Conservation (phyloP, 2,113 vertebrate species). For the Crocuta crocuta region DNA sequence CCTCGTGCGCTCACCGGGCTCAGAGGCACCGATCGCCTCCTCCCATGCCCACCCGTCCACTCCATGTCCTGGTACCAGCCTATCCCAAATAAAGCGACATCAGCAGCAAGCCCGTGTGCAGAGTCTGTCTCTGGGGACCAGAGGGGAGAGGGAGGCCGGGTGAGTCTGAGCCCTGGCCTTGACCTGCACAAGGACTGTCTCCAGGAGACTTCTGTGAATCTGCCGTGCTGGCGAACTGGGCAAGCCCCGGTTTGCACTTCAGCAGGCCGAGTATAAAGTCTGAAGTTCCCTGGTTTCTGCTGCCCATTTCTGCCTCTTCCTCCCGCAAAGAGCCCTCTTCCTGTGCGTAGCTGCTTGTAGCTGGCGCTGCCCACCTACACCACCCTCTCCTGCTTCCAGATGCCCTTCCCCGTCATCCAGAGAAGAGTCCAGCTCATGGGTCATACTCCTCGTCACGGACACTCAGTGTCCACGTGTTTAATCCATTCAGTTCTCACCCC, state of each 20-base stretch:
- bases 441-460: background rate
- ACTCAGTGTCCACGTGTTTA: too few relatives aligned
- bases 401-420: background rate
- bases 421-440: background rate
- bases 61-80: background rate
- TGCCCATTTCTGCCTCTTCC: background rate
- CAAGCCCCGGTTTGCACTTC: background rate
- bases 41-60: rapidly evolving
- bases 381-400: background rate
- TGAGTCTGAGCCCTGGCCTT: background rate
- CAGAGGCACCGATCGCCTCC: background rate
- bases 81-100: constrained; percentile 48
- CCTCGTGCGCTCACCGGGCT: rapidly evolving
- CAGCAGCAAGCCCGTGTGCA: background rate
- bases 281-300: background rate
- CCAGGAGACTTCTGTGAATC: background rate
- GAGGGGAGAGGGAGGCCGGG: background rate
- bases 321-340: background rate
- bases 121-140: background rate
- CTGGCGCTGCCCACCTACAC: background rate
- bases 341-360: background rate
- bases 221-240: background rate
- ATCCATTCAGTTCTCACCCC: background rate
- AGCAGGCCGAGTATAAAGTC: background rate
- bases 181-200: background rate